These are phyloP conservation scores for Xestia ashworthii DNA, from an alignment of 2,888 invertebrate genomes.

Conservation along the genomic window DNA sequence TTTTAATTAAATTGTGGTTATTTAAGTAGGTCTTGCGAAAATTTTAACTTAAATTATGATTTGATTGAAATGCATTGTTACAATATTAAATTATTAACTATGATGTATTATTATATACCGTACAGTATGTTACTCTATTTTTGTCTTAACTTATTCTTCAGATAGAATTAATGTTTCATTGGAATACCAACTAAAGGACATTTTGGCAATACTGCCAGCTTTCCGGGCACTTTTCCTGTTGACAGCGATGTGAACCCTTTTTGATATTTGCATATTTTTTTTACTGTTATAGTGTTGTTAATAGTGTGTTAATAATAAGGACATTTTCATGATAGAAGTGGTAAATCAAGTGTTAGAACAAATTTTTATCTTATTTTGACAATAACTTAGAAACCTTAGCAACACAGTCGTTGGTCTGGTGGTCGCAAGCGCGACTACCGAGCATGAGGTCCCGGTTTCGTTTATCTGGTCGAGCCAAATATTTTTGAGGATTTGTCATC, in stretches of 20 bases:
- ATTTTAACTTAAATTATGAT: background rate
- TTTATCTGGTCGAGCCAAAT: no score
- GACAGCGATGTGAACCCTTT: no score
- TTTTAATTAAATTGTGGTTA: constrained; percentile 24
- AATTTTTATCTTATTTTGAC: background rate
- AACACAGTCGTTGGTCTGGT: background rate
- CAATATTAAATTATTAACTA: no score
- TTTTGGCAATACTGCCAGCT: no score
- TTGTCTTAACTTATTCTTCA: background rate
- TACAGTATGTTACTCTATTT: background rate
- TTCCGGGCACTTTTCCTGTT: no score
- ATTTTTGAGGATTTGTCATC: no score
- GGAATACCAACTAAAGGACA: background rate
- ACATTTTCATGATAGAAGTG: background rate
- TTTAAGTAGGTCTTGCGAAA: background rate
- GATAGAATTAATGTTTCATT: background rate
- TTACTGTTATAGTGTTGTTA: no score
- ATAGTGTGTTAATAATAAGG: no score
- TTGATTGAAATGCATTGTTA: background rate
- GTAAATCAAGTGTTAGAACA: background rate
- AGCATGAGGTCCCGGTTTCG: background rate
- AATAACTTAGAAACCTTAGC: background rate
- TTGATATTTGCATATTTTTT: no score
- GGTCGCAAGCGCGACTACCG: no score
- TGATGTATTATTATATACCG: background rate